Conservation (phyloP, 1,140 invertebrate species). For the Nixonia krombeini region DNA sequence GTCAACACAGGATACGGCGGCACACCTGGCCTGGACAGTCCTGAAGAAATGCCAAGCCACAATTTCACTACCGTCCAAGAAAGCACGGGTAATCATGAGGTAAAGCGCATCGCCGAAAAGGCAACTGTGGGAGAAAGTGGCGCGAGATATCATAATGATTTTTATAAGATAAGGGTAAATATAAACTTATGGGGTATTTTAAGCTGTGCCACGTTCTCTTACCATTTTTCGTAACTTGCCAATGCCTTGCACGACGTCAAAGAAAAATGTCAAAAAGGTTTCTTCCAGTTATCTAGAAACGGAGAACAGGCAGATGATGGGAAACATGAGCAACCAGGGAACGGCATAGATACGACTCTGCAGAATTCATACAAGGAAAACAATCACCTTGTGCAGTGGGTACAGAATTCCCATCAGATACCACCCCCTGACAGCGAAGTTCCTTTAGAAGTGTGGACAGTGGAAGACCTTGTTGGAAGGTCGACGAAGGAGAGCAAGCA, state of each 20-base stretch:
- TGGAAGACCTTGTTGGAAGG: slow-evolving; percentile 65
- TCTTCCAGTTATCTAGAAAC: slow-evolving; percentile 46
- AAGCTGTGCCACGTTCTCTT: slow-evolving; percentile 3
- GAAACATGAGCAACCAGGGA: slow-evolving; percentile 73
- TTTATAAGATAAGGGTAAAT: no score
- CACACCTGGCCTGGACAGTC: slow-evolving; percentile 75
- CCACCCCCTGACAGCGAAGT: slow-evolving; percentile 69
- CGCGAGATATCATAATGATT: no score
- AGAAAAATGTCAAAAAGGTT: slow-evolving; percentile 47
- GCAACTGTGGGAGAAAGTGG: slow-evolving; percentile 10
- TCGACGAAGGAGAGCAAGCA: slow-evolving; percentile 51
- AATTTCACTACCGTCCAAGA: slow-evolving; percentile 57
- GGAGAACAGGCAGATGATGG: slow-evolving; percentile 61
- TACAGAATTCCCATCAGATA: slow-evolving; percentile 71
- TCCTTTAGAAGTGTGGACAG: slow-evolving; percentile 78
- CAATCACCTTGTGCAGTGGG: slow-evolving; percentile 81
- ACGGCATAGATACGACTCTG: slow-evolving; percentile 53
- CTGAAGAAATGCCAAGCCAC: slow-evolving; percentile 71
- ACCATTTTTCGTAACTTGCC: neutral
- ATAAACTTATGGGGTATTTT: neutral
- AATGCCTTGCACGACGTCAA: slow-evolving; percentile 12
- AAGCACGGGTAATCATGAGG: slow-evolving; percentile 58
- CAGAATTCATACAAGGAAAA: slow-evolving; percentile 55
- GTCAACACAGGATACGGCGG: slow-evolving; percentile 76
- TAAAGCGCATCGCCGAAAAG: slow-evolving; percentile 21